Base-by-base conservation (phyloP, 1,140 invertebrate species). In the Ceratitis capitata region DNA sequence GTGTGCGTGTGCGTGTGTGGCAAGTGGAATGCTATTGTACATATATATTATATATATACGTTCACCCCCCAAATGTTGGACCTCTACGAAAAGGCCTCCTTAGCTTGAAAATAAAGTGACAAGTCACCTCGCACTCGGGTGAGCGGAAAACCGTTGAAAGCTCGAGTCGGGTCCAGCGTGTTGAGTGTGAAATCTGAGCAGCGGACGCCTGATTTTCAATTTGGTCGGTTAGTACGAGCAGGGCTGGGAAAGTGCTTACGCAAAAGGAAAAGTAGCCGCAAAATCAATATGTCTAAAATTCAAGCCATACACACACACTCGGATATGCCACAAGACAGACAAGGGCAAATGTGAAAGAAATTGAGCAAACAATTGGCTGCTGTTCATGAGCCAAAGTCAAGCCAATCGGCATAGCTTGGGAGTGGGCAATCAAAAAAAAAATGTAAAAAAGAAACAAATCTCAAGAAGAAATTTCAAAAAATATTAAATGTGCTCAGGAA, bases 361-460 rank as follows among this genome's bases (percentile, higher is more conserved):
- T 78, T 78, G 69, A 78, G 69, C 69, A 78, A 78, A 78, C 69
- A 78, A 78, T 78, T 78, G 69, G 69, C 39, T 16, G 32, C 19
- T 23, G 45, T 78, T 78, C 69, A 78, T 78, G n/a, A 29, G 58
- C 10, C 9, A 64, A 61, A 29, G 42, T 35, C 32, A 45, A 78
- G 69, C 39, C n/a, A 78, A 78, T 78, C n/a, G n/a, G 51, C 19
- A 56, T 5, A 47, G n/a, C 19, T 19, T 56, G 69, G 9, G n/a
- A 39, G 9, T 19, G 19, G 2, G 26, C 2, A 42, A 9, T 14
- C 42, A 78, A 23, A 12, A 35, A 26, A 78, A 45, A 39, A 26
- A 78, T 12, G n/a, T 2, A 4, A 53, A 53, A 74, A n/a, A 10
- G 19, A 42, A 19, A n/a, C n/a, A n/a, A n/a, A n/a, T n/a, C 69